Conservation (phyloP, 2,888 invertebrate species). For the Desoria tigrina region DNA sequence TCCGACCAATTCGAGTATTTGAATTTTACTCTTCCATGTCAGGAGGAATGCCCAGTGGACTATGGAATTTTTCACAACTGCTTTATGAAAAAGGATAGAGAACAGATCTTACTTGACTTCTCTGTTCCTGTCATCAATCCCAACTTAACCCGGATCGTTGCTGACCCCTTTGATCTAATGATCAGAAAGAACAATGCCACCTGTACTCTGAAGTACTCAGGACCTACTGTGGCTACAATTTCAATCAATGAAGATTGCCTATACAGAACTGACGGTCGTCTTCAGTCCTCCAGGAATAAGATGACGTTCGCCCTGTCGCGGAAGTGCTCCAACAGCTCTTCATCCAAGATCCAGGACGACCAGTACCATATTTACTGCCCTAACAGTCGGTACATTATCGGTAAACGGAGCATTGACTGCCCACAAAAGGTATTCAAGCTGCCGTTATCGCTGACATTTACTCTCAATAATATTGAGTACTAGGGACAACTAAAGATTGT, state of each 20-base stretch:
- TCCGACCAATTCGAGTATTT: constrained; percentile 21
- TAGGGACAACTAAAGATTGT: not conserved
- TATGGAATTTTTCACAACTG: constrained; percentile 36
- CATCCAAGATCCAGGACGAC: not conserved
- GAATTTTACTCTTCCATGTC: constrained; percentile 24
- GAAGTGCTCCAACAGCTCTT: not conserved
- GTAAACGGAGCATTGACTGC: not conserved
- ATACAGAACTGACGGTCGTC: constrained; percentile 1
- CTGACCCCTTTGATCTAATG: constrained; percentile 33
- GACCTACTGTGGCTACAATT: constrained; percentile 24
- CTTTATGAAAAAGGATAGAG: not conserved
- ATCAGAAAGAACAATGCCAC: constrained; percentile 17
- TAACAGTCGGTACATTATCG: not conserved
- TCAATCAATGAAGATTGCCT: constrained; percentile 37
- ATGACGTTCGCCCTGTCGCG: not conserved
- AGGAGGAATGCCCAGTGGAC: constrained; percentile 11
- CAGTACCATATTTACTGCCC: no score
- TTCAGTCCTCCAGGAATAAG: not conserved
- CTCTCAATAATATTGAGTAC: not conserved
- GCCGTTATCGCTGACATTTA: not conserved
- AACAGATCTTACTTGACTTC: constrained; percentile 26
- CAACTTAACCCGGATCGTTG: constrained; percentile 23
- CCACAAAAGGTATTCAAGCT: no score
- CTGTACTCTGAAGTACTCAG: constrained; percentile 20
- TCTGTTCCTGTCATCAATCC: constrained; percentile 25